A percentile compares a stretch with the other conserved stretches of the same genome.
Conservation (phyloP, 2,797 vertebrate species). For the Halcyon chelicuti region DNA sequence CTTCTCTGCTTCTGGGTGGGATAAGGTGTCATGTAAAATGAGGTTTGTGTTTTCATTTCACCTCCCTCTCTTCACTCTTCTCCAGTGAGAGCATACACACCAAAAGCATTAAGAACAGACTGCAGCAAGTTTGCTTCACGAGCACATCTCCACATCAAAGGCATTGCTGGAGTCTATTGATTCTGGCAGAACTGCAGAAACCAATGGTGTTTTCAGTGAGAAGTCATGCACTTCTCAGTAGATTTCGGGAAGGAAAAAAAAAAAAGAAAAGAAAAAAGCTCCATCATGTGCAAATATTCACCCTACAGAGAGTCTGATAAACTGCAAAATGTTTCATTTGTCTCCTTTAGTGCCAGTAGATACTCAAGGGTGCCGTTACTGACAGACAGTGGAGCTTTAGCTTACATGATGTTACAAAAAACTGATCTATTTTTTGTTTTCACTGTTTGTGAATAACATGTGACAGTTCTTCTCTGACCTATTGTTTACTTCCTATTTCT, state of each 20-base stretch:
- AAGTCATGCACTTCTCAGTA: constrained; percentile 40
- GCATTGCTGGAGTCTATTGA: constrained; percentile 55
- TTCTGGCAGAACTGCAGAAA: constrained; percentile 34
- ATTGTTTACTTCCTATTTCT: constrained; percentile 25
- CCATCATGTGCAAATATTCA: not conserved
- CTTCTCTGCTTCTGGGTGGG: constrained; percentile 45
- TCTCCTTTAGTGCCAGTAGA: not conserved
- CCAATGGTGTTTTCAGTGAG: not conserved
- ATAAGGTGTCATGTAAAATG: constrained; percentile 37
- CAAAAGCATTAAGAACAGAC: not conserved
- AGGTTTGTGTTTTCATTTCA: constrained; percentile 22
- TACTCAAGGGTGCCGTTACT: not conserved
- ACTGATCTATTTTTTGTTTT: not conserved
- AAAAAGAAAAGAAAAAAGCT: not conserved
- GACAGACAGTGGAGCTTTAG: not conserved
- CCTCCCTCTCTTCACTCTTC: not conserved
- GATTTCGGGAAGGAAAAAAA: not conserved
- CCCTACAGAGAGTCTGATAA: not conserved
- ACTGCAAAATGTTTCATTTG: not conserved
- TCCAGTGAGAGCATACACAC: not conserved
- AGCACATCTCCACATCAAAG: constrained; percentile 54
- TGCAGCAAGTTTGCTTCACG: not conserved
- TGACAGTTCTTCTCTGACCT: not conserved
- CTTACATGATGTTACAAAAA: not conserved
- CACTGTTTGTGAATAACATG: not conserved